Evolutionary conservation across 2,113 vertebrate genomes (phyloP).

Genomic region (Chaetorhynchus papuensis): DNA sequence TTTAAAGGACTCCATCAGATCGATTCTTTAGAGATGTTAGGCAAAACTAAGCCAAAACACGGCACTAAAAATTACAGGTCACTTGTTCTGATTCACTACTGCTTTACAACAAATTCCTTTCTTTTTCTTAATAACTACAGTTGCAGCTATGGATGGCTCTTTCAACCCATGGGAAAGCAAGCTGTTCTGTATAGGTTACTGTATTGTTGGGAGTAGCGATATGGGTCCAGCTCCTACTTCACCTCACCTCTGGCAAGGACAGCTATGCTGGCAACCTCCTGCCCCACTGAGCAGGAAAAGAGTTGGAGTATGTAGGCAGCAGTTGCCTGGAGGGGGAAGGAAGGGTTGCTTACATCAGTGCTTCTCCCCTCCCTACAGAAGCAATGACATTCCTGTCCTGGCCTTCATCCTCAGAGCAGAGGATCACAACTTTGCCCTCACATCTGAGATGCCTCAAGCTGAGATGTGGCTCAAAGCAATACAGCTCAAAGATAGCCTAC

Average conservation of each 20-base stretch:
- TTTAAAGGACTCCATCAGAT: not conserved
- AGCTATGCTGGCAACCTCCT: not conserved
- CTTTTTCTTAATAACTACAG: not conserved
- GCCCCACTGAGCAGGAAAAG: not conserved
- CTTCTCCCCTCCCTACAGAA: not conserved
- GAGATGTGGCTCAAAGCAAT: not conserved
- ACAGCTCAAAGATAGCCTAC: not conserved
- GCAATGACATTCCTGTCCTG: not conserved
- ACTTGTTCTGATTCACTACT: not conserved
- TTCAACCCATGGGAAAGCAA: not conserved
- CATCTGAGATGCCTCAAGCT: not conserved
- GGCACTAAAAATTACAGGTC: not conserved
- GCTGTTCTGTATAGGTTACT: not conserved
- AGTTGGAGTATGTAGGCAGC: not conserved
- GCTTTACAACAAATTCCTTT: not conserved
- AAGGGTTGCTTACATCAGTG: not conserved
- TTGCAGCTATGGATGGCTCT: not conserved
- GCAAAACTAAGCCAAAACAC: not conserved
- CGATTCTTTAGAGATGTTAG: not conserved
- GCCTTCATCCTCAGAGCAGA: not conserved
- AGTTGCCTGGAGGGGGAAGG: not conserved
- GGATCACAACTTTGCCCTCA: not conserved
- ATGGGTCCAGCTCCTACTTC: not conserved
- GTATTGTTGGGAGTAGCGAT: not conserved
- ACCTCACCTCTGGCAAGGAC: not conserved